phyloP scores from a whole-genome alignment of 2,797 vertebrate species.

The Glyptemys insculpta region DNA sequence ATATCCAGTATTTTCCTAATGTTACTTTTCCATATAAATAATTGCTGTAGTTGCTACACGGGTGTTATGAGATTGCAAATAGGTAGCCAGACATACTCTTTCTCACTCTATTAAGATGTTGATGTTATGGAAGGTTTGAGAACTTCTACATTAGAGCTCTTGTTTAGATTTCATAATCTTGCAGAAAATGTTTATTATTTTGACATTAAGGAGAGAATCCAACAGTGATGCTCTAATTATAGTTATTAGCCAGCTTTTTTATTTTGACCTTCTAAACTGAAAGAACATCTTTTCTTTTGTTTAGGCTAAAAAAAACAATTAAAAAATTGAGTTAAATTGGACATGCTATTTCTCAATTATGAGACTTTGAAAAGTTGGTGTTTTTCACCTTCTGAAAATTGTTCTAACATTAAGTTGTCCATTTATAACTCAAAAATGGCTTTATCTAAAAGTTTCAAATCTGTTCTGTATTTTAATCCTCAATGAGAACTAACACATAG shows the following conservation, averaged over 20 bases:
- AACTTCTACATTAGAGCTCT: not conserved
- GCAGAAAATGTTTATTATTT: not conserved
- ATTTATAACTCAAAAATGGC: not conserved
- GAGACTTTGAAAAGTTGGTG: not conserved
- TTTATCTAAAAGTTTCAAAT: not conserved
- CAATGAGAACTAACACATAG: not conserved
- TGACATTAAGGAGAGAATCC: not conserved
- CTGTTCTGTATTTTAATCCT: not conserved
- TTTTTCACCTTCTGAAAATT: not conserved
- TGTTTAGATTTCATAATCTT: not conserved
- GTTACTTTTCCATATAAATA: not conserved
- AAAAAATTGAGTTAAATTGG: not conserved
- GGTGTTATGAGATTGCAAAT: not conserved
- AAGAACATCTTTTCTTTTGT: not conserved
- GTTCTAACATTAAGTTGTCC: not conserved
- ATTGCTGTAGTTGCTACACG: not conserved
- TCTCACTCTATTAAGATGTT: not conserved
- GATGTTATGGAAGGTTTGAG: not conserved
- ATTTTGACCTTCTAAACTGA: not conserved
- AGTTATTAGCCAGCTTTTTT: not conserved
- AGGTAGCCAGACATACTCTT: not conserved
- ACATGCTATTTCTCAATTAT: not conserved
- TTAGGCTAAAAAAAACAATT: not conserved
- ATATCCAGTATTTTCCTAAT: not conserved
- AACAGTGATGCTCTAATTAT: not conserved